Base-by-base conservation (phyloP, 2,113 vertebrate genomes). In the Syngnathus typhle region DNA sequence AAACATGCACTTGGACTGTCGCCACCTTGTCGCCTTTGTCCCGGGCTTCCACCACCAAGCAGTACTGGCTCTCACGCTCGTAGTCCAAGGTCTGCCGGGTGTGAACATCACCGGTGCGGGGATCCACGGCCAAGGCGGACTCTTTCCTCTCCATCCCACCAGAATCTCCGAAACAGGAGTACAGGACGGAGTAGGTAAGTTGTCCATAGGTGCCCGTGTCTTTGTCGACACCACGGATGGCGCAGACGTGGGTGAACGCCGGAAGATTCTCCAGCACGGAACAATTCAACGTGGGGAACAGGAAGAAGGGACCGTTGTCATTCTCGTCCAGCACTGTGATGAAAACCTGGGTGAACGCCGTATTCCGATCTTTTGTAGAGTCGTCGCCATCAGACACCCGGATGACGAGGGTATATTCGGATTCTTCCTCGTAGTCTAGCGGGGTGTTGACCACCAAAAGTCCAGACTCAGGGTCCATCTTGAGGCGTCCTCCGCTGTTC, bases 261-360 rank as follows among this genome's bases (percentile, higher is more conserved):
- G 94, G 94, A 23, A 93, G 82, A 75, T 97, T 96, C 89, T 99
- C 95, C 69, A 81, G 77, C 63, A 95, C 82, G 0, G 56, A 72
- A 52, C 95, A 97, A 76, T 86, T 93, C 38, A 94, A 27, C 38
- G 72, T 89, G 0, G 94, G 87, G 73, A 94, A 93, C 75, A 91
- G 68, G 74, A 98, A 98, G 67, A 91, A 89, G 0, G 95, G 96
- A 7, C 82, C 71, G 39, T 95, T 93, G 76, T 99, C 95, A 11
- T 99, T 98, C 59, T 95, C 94, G 71, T 98, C 96, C 52, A 95
- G 78, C 60, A 99, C 44, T 0, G 44, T 87, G 64, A 98, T 49
- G 19, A 79, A 83, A 64, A 97, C 82, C 62, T 91, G 43, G 0
- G 94, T 82, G 72, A 98, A 95, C 63, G 92, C 90, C 36, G 80